Percentiles rank a stretch among this genome's conserved stretches.
These are phyloP conservation scores for Drosophila triauraria DNA, from an alignment of 1,140 invertebrate species.

Conservation along the genomic window DNA sequence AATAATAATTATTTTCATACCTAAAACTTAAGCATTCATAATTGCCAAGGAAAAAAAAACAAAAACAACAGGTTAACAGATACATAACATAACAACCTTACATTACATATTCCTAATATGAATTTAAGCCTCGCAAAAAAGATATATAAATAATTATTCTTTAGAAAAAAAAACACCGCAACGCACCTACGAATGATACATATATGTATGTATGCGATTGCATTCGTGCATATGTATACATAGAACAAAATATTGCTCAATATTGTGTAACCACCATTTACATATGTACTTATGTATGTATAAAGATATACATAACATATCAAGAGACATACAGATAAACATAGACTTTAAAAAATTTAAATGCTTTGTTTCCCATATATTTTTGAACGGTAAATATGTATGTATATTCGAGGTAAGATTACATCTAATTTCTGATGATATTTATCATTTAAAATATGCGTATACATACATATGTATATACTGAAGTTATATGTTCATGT, in stretches of 20 bases:
- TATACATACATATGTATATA: background rate
- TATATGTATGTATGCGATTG: background rate
- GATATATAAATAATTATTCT: constrained; percentile 3
- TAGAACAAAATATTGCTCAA: constrained; percentile 24
- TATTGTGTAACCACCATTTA: constrained; percentile 17
- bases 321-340: constrained; percentile 16
- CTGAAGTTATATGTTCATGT: background rate
- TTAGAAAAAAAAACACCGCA: background rate
- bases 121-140: constrained; percentile 9
- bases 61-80: constrained; percentile 12
- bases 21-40: constrained; percentile 11
- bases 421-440: too few relatives aligned
- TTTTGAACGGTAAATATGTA: background rate
- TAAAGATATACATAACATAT: constrained; percentile 38
- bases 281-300: constrained; percentile 19
- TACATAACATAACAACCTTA: background rate
- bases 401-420: background rate
- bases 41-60: constrained; percentile 1
- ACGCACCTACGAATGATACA: background rate
- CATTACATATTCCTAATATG: constrained; percentile 1
- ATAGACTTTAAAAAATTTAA: background rate
- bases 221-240: constrained; percentile 7
- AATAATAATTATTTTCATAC: constrained; percentile 12
- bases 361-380: background rate
- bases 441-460: too few relatives aligned